A percentile compares a stretch with the other conserved stretches of the same genome.
Conservation (phyloP, 2,888 invertebrate genomes). For the Melipona bicolor region DNA sequence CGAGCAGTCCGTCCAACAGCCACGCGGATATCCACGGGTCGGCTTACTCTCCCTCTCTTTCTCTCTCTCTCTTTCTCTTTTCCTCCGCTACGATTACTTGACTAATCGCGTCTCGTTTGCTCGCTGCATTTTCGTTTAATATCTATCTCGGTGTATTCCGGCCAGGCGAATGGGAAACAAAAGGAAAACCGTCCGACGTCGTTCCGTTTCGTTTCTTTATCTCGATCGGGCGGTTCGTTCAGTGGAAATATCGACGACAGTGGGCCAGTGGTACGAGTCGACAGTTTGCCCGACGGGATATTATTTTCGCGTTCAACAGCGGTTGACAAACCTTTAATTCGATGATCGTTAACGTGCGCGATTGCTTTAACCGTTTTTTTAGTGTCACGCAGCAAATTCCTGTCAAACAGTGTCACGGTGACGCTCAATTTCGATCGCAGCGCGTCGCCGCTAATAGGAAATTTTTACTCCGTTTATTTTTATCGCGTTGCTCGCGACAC, state of each 20-base stretch:
- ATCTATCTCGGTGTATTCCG: neutral
- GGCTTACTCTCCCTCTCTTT: neutral
- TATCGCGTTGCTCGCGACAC: too few species aligned
- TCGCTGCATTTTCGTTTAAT: conserved; percentile 31
- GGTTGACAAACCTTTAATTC: neutral
- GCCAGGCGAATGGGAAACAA: neutral
- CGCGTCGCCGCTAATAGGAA: too few species aligned
- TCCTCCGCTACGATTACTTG: conserved; percentile 44
- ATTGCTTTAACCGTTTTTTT: neutral
- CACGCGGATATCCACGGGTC: conserved; percentile 16
- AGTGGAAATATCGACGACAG: neutral
- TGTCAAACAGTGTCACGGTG: too few species aligned
- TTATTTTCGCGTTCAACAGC: neutral
- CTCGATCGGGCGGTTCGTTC: neutral
- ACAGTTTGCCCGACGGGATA: neutral
- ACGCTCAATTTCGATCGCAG: too few species aligned
- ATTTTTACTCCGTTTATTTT: too few species aligned
- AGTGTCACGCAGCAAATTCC: too few species aligned
- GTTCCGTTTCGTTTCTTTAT: neutral
- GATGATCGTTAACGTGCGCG: neutral
- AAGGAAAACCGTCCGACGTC: too few species aligned
- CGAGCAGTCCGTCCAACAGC: conserved; percentile 51
- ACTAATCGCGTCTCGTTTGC: conserved; percentile 60
- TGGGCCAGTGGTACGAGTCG: neutral
- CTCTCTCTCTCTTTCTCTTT: neutral